Conservation (phyloP, 2,797 vertebrate species). For the Pangasius mekongensis region DNA sequence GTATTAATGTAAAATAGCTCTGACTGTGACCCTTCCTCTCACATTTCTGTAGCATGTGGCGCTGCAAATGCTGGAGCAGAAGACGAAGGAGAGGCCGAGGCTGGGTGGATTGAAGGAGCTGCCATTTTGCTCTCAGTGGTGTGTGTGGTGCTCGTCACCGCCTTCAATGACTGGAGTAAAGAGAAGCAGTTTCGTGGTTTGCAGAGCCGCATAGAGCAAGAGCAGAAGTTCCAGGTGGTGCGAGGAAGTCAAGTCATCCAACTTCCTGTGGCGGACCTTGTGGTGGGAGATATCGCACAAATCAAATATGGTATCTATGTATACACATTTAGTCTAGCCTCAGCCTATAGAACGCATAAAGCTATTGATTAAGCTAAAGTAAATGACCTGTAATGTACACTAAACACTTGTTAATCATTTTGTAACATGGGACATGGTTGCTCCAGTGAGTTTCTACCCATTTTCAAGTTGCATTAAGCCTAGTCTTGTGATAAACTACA, state of each 20-base stretch:
- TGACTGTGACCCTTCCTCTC: not conserved
- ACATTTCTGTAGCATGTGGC: slow-evolving; percentile 79
- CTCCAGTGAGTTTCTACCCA: not conserved
- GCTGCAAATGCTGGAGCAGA: slow-evolving; percentile 76
- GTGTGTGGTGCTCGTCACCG: slow-evolving; percentile 95
- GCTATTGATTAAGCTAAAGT: not conserved
- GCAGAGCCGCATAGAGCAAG: slow-evolving; percentile 96
- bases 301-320: slow-evolving; percentile 89
- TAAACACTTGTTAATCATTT: not conserved
- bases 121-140: slow-evolving; percentile 95
- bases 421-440: not conserved
- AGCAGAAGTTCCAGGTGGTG: slow-evolving; percentile 96
- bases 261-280: slow-evolving; percentile 90
- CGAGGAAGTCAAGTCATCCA: slow-evolving; percentile 90
- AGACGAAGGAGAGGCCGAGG: slow-evolving; percentile 91
- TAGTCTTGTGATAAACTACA: not conserved
- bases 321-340: not conserved
- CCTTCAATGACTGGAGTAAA: slow-evolving; percentile 99
- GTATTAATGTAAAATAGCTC: slow-evolving; percentile 7
- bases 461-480: not conserved
- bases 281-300: slow-evolving; percentile 95
- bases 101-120: slow-evolving; percentile 97
- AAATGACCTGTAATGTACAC: not conserved
- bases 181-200: slow-evolving; percentile 97
- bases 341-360: not conserved